phyloP scores from a whole-genome alignment of 1,140 invertebrate genomes.

The Drosophila mauritiana region DNA sequence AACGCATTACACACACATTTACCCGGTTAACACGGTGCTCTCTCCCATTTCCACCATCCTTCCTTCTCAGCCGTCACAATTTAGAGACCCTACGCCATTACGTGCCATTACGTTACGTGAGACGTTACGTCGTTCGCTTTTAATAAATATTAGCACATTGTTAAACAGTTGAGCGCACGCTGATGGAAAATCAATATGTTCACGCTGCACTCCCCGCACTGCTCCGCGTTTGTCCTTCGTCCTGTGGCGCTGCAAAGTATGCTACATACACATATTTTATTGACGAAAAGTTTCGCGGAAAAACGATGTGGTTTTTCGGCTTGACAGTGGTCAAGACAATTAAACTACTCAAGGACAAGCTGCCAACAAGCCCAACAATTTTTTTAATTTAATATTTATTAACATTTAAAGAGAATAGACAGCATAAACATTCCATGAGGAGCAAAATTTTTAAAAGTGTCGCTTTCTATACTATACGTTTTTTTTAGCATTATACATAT shows the following conservation, averaged over 20 bases:
- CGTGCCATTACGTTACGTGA: conserved; percentile 60
- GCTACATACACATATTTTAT: conserved; percentile 58
- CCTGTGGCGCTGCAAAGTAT: conserved; percentile 29
- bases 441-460: no score
- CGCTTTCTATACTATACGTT: no score
- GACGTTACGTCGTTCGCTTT: conserved; percentile 55
- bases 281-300: conserved; percentile 67
- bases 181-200: conserved; percentile 78
- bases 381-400: conserved; percentile 76
- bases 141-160: conserved; percentile 82
- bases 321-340: conserved; percentile 46
- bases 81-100: conserved; percentile 47
- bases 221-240: background rate
- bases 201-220: background rate
- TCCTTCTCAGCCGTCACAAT: conserved; percentile 17
- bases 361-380: conserved; percentile 81
- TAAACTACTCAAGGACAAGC: conserved; percentile 81
- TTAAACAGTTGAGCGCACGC: conserved; percentile 73
- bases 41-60: background rate
- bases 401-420: conserved; percentile 46
- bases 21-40: conserved; percentile 49
- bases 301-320: background rate
- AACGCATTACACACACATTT: conserved; percentile 43
- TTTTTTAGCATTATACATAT: no score
- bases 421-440: background rate